Percentiles rank a stretch among this genome's conserved stretches.
phyloP scores from a whole-genome alignment of 2,888 invertebrate species.

The Tuberolachnus salignus region DNA sequence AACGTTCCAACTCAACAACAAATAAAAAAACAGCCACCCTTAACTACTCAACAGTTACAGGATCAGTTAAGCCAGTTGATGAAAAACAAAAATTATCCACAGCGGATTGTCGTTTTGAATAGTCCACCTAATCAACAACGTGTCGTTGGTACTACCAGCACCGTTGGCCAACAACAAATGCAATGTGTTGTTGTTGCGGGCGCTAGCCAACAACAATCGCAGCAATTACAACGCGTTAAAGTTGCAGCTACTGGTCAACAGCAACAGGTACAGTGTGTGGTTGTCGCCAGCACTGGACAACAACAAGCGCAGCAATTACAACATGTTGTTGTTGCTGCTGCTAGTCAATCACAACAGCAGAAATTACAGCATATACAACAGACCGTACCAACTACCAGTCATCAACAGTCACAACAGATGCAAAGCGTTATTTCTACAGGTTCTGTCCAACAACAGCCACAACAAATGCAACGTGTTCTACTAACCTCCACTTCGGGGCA shows the following conservation, averaged over 20 bases:
- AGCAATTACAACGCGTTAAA: constrained; percentile 12
- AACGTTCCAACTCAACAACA: constrained; percentile 10
- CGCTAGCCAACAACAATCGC: neutral
- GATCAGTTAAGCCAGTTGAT: constrained; percentile 35
- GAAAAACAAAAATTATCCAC: constrained; percentile 25
- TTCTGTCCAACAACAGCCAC: neutral
- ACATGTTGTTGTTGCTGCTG: neutral
- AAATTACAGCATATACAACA: neutral
- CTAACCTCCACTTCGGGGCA: constrained; percentile 1
- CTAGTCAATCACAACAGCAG: neutral
- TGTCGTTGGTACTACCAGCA: neutral
- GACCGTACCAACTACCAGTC: neutral
- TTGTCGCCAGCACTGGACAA: neutral
- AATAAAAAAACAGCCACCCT: constrained; percentile 13
- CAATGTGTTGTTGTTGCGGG: neutral
- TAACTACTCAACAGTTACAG: constrained; percentile 2
- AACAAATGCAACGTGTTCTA: constrained; percentile 23
- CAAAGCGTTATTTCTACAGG: neutral
- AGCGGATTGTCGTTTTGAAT: constrained; percentile 24
- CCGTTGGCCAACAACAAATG: constrained; percentile 2
- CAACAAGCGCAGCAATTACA: constrained; percentile 18
- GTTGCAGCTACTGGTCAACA: neutral
- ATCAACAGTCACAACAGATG: constrained; percentile 19
- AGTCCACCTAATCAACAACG: constrained; percentile 27
- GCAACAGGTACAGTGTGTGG: constrained; percentile 3